Percentiles rank a stretch among this genome's conserved stretches.
phyloP scores from a whole-genome alignment of 2,797 vertebrate species.

The Champsocephalus esox region DNA sequence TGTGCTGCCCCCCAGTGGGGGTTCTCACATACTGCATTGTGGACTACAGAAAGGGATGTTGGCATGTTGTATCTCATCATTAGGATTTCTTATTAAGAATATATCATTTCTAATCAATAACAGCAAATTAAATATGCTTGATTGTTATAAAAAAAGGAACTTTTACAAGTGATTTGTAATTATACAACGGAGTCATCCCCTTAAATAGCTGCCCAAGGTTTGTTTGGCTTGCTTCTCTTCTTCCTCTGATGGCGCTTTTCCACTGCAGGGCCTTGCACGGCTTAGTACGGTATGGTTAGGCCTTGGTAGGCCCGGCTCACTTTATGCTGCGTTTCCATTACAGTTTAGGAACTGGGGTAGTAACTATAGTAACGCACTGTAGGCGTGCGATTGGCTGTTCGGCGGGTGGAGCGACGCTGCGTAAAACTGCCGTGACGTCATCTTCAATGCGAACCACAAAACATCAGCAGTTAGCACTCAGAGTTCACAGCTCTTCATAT shows the following conservation, averaged over 20 bases:
- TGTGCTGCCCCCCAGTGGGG: slow-evolving; percentile 66
- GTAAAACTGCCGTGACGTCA: no score
- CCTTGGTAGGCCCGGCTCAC: no score
- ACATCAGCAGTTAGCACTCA: no score
- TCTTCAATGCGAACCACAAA: no score
- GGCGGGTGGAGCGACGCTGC: no score
- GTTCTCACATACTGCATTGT: slow-evolving; percentile 43
- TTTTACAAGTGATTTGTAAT: not conserved
- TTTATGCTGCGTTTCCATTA: no score
- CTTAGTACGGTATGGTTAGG: no score
- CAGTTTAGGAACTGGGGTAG: no score
- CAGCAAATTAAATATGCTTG: not conserved
- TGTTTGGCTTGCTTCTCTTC: slow-evolving; percentile 46
- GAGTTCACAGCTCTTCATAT: no score
- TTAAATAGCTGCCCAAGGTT: slow-evolving; percentile 10
- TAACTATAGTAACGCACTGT: no score
- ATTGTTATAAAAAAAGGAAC: not conserved
- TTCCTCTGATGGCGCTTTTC: slow-evolving; percentile 6
- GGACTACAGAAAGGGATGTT: not conserved
- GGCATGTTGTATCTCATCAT: not conserved
- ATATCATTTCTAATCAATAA: not conserved
- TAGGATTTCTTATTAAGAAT: not conserved
- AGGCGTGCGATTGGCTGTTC: no score
- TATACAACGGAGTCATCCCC: not conserved
- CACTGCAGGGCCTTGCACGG: no score